These are phyloP conservation scores for Mnemiopsis leidyi DNA, from an alignment of 37 sponge, comb jelly and placozoan species.

Conservation along the genomic window DNA sequence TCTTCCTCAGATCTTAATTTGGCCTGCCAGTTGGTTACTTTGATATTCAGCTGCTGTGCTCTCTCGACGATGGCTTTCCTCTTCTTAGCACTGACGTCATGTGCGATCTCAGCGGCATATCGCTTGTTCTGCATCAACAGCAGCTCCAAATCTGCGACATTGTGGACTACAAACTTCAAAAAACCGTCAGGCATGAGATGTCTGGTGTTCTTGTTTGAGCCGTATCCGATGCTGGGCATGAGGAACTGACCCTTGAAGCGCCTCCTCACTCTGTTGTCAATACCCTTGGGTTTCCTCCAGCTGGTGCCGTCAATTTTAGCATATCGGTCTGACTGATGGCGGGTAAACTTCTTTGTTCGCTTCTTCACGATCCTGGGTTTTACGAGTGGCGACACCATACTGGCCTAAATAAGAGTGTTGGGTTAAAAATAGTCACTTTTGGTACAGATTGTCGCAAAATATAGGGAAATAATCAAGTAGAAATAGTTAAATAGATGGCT, in stretches of 20 bases:
- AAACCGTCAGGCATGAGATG: conserved; percentile 85
- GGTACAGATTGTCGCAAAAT: no score
- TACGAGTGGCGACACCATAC: conserved; percentile 75
- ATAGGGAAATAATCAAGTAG: no score
- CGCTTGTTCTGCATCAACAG: conserved; percentile 90
- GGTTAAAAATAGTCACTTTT: no score
- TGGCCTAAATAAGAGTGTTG: no score
- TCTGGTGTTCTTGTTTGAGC: conserved; percentile 91
- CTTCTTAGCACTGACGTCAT: conserved; percentile 87
- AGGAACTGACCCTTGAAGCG: conserved; percentile 86
- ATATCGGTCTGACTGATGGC: conserved; percentile 93
- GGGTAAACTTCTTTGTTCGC: conserved; percentile 86
- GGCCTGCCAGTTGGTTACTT: conserved; percentile 84
- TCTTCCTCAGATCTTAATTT: conserved; percentile 86
- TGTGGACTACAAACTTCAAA: conserved; percentile 85
- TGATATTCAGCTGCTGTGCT: conserved; percentile 87
- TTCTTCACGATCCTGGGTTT: conserved; percentile 80
- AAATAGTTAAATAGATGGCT: no score
- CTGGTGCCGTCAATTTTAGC: conserved; percentile 78
- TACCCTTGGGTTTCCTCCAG: conserved; percentile 99
- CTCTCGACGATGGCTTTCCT: conserved; percentile 89
- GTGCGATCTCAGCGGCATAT: conserved; percentile 96
- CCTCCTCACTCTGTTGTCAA: conserved; percentile 92
- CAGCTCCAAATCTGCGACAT: conserved; percentile 94
- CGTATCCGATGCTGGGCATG: conserved; percentile 98